Evolutionary conservation across 1,140 invertebrate genomes (phyloP), one percentile per base, ranked within the genome.

Genomic region (Drosophila sulfurigaster): DNA sequence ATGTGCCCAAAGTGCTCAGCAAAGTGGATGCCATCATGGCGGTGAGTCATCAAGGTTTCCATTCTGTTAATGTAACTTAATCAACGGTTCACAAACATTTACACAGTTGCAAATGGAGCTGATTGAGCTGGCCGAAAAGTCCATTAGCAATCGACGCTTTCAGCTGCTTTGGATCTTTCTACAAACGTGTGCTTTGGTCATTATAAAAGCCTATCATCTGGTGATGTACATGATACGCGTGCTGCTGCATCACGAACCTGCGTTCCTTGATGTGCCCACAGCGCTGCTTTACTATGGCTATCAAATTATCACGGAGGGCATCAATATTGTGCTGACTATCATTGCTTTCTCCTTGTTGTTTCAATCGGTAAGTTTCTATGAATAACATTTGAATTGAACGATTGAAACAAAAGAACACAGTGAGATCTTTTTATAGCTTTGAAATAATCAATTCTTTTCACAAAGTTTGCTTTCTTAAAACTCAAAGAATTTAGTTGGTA

Each of bases 171-270:
- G 59, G 30, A 63, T 80, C 45, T 46, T 73, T 8, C 54, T 80
- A 7, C 69, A 73, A 16, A 38, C 65, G 1, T 35, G 32, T 16
- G 46, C 64, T 0, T 45, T 68, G 1, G 70, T 80, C 28, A 62
- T 80, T 16, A 59, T 77, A 2, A 80, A 77, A 60, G 60, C 75
- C 7, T 80, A 80, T 58, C 65, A 80, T 49, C 58, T 80, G 38
- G 66, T 70, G 1, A 68, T 77, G 30, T 73, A 73, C 35, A 43
- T 66, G 20, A 49, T 80, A 49, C 60, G 56, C n/a, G 56, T 73
- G 51, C 25, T 58, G 1, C 60, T 72, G 3, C 49, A 49, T 16
- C 52, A 70, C 16, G 51, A 63, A 25, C 10, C 46, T 0, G 32
- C 41, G 2, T 45, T 56, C 11, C 56, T 80, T 5, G 56, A 60